Base-by-base conservation (phyloP, 2,888 invertebrate genomes). In the Drosophila buzzatii region DNA sequence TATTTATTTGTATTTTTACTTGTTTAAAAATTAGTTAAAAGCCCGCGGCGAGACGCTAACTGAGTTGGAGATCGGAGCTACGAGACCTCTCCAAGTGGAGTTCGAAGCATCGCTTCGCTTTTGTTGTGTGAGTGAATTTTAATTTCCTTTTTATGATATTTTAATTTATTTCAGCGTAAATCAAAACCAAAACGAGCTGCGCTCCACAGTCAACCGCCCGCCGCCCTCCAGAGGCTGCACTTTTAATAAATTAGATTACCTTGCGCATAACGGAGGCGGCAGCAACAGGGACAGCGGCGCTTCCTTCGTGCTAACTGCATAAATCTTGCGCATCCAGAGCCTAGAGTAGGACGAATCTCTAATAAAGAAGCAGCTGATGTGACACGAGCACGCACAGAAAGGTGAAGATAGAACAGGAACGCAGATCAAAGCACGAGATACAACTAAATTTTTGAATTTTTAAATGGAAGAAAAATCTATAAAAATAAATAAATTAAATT, bases 81-180 rank as follows among this genome's bases (percentile, higher is more conserved):
- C 33, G 33, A 33, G 31, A 12, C 33, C 49, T 6, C 49, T 18
- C 49, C 31, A 27, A 55, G 41, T 53, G 31, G 44, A 49, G 45
- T 39, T 37, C 6, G 56, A 69, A 55, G 18, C 56, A 55, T 33
- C 31, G 27, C 45, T 20, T 39, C 45, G 59, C 75, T 70, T 84
- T 85, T 85, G 83, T 83, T 86, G 76, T 86, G 60, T 79, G 85
- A 91, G 90, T 90, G 90, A 91, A 91, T 90, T 91, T 91, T 91
- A 91, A 91, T 91, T 91, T 91, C 90, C 90, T 90, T 90, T 91
- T 91, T 91, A 91, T 91, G 89, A 91, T 91, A 91, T 91, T 91
- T 91, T 91, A 91, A 91, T 91, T 91, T 91, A 91, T 91, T 91
- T 91, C 81, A 82, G 85, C 90, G 90, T 91, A 91, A 91, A 91